Percentiles rank a stretch among this genome's conserved stretches.
Conservation (phyloP, 2,113 vertebrate genomes). For the Eulacestoma nigropectus region DNA sequence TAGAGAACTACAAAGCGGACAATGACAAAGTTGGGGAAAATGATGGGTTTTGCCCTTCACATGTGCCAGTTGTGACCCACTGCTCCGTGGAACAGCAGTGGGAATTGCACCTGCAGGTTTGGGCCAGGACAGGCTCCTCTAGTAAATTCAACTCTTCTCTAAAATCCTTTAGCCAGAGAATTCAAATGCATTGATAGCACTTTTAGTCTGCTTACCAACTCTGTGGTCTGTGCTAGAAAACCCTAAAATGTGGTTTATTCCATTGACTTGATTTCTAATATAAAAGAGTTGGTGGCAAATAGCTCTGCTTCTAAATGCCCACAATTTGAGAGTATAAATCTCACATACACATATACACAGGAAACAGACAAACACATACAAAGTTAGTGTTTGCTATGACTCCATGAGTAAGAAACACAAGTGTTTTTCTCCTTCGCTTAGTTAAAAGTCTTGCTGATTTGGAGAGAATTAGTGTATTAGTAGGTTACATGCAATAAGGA, state of each 20-base stretch:
- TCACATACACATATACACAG: background rate
- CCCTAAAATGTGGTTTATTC: background rate
- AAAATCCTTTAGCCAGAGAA: background rate
- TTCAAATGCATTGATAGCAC: background rate
- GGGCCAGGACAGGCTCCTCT: background rate
- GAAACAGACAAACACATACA: background rate
- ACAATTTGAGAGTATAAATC: background rate
- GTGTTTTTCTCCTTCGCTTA: constrained; percentile 1
- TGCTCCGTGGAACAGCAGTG: background rate
- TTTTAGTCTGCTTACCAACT: background rate
- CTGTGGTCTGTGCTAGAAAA: background rate
- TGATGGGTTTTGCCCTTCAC: background rate
- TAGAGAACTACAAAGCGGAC: background rate
- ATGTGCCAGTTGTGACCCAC: background rate
- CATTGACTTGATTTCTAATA: background rate
- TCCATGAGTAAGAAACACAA: background rate
- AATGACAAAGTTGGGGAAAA: background rate
- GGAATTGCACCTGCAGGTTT: background rate
- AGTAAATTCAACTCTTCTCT: background rate
- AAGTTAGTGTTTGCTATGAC: constrained; percentile 19
- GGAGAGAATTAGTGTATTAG: constrained; percentile 41
- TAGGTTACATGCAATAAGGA: constrained; percentile 4
- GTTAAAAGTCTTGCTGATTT: background rate
- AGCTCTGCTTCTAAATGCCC: background rate
- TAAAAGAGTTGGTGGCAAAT: background rate